These are phyloP conservation scores for Ursus arctos DNA, from an alignment of 2,113 vertebrate genomes.

Conservation along the genomic window DNA sequence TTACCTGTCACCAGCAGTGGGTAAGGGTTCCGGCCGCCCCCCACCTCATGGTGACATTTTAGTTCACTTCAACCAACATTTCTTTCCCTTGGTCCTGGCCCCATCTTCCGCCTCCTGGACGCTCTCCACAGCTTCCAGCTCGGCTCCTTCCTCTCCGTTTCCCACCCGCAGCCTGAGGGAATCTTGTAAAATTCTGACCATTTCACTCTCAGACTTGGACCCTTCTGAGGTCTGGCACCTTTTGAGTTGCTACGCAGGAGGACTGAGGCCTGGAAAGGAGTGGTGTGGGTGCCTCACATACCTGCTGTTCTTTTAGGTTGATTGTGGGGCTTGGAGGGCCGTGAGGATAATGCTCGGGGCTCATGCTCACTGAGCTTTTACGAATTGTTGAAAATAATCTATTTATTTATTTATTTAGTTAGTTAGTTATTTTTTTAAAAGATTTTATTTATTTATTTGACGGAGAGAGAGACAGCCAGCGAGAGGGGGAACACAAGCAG, in stretches of 20 bases:
- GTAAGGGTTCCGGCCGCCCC: background rate
- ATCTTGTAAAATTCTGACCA: conserved; percentile 7
- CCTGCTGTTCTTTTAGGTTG: background rate
- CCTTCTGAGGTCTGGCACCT: background rate
- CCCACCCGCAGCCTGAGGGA: background rate
- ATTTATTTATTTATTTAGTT: background rate
- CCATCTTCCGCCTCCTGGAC: background rate
- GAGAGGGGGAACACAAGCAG: no score
- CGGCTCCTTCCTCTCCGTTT: background rate
- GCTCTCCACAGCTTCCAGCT: background rate
- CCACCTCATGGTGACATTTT: background rate
- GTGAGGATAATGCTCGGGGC: background rate
- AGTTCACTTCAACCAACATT: background rate
- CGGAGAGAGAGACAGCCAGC: no score
- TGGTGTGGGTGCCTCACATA: no score
- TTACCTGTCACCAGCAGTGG: background rate
- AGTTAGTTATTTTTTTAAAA: no score
- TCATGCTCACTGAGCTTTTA: background rate
- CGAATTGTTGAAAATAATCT: background rate
- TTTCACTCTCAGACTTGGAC: background rate
- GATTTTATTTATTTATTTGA: no score
- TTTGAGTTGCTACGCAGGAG: background rate
- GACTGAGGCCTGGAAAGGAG: background rate
- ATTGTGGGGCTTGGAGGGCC: background rate
- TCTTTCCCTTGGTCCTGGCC: background rate